Percentiles rank a stretch among this genome's conserved stretches.
phyloP scores from a whole-genome alignment of 2,113 vertebrate genomes.

The Neotragus moschatus region DNA sequence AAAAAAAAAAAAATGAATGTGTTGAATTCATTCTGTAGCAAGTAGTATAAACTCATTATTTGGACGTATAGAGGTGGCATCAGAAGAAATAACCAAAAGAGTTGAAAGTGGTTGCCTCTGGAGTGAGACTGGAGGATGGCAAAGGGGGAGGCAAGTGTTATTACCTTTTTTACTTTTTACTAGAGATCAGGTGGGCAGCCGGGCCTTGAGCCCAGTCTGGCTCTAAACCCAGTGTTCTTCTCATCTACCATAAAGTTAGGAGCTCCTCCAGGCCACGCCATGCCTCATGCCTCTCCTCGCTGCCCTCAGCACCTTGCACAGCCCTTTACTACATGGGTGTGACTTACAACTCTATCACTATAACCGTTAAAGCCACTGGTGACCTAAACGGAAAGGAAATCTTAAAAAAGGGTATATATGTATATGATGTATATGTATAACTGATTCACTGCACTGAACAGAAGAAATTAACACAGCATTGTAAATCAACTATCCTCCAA shows the following conservation, averaged over 20 bases:
- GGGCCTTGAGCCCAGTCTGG: not conserved
- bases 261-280: not conserved
- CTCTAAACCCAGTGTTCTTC: not conserved
- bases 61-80: not conserved
- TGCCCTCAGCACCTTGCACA: not conserved
- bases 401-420: not conserved
- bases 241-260: not conserved
- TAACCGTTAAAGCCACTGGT: not conserved
- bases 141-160: not conserved
- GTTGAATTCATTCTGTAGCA: not conserved
- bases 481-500: not conserved
- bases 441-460: not conserved
- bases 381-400: not conserved
- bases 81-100: not conserved
- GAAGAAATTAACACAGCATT: not conserved
- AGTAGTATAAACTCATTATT: not conserved
- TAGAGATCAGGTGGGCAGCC: not conserved
- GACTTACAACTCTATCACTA: not conserved
- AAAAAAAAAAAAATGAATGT: no score
- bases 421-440: not conserved
- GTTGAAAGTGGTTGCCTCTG: not conserved
- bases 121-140: not conserved
- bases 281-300: fast-evolving
- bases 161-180: not conserved
- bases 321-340: not conserved